Evolutionary conservation across 2,113 vertebrate species (phyloP), one percentile per base, ranked within the genome.

Genomic region (Lichenostomus cassidix): DNA sequence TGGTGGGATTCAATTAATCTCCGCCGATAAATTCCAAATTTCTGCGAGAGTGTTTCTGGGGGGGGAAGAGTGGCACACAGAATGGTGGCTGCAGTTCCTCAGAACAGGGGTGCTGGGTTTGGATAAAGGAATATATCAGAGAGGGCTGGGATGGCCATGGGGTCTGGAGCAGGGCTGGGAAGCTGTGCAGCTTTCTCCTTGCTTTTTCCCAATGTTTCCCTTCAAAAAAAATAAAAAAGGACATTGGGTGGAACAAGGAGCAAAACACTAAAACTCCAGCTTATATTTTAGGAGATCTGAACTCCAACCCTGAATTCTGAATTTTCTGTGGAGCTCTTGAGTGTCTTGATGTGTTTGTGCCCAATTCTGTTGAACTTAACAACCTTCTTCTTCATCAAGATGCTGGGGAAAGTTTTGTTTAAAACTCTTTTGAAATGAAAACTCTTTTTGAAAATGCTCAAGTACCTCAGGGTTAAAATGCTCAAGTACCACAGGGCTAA

Each of bases 1-100:
- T 95, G 86, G 65, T 84, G 92, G 94, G 93, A 95, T 97, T 96
- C 95, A 96, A 92, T 95, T 97, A 96, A 97, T 97, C 95, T 97
- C 83, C 28, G 85, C 93, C 92, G 95, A 96, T 96, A 96, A 97
- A 93, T 93, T 78, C 93, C 1, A 24, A 87, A 89, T 88, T 94
- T 96, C 90, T 93, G 74, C 81, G 29, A 37, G 94, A 79, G 87
- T 29, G 49, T 70, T 93, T 79, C 15, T 19, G 39, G 46, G 46
- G 90, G 80, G 83, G 90, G 53, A 79, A 73, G 75, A 65, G 74
- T 52, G 76, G 82, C 55, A 63, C 60, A 33, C n/a, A 25, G 80
- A 89, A 68, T 25, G 90, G 41, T 63, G 92, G 53, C 56, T 91
- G 76, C 81, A 49, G 10, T 23, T 55, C 44, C 84, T 93, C 28